Evolutionary conservation across 1,140 invertebrate species (phyloP).

Genomic region (Drosophila pectinifera): DNA sequence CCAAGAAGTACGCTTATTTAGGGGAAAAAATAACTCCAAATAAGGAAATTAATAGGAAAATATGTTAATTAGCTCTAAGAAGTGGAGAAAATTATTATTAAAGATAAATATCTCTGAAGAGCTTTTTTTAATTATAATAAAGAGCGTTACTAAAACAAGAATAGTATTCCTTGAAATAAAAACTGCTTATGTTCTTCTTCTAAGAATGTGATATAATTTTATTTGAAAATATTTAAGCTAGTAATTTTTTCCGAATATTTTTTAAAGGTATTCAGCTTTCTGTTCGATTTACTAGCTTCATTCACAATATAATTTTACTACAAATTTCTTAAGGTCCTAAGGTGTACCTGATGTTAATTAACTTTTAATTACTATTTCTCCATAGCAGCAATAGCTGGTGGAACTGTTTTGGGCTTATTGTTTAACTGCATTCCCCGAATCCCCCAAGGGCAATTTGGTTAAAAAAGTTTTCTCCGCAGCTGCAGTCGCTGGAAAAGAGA

Average conservation of each 20-base stretch:
- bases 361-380: not conserved
- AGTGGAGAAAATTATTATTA: no score
- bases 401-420: constrained; percentile 18
- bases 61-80: no score
- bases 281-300: not conserved
- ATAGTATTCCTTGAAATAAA: no score
- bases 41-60: not conserved
- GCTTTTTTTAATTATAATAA: no score
- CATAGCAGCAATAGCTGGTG: not conserved
- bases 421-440: constrained; percentile 10
- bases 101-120: no score
- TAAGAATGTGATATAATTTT: no score
- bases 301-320: not conserved
- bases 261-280: not conserved
- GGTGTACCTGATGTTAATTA: not conserved
- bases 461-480: constrained; percentile 58
- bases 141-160: no score
- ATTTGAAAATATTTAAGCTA: not conserved
- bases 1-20: not conserved
- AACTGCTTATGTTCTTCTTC: no score
- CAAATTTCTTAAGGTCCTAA: not conserved
- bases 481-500: constrained; percentile 37
- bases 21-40: no score
- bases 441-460: constrained; percentile 37
- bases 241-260: not conserved